Conservation (phyloP, 2,888 invertebrate genomes). For the Troides helena region DNA sequence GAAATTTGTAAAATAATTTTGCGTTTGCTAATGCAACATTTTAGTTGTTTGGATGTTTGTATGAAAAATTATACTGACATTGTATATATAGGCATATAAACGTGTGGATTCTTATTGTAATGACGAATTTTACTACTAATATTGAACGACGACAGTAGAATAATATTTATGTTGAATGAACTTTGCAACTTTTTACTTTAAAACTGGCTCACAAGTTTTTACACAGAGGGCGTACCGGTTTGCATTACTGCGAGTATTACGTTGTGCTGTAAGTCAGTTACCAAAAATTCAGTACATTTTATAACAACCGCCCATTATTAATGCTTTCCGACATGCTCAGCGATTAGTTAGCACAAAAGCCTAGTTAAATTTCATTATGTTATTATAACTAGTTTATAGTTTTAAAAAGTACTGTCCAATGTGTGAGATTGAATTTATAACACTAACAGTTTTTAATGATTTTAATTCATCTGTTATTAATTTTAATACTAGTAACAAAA, state of each 20-base stretch:
- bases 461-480: too few relatives aligned
- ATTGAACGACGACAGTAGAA: not conserved
- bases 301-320: not conserved
- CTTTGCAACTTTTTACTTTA: not conserved
- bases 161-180: not conserved
- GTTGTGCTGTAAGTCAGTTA: not conserved
- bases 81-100: not conserved
- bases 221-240: not conserved
- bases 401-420: constrained; percentile 9
- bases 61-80: constrained; percentile 4
- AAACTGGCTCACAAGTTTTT: not conserved
- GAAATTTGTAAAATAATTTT: constrained; percentile 10
- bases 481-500: too few relatives aligned
- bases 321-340: constrained; percentile 1
- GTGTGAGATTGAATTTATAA: too few relatives aligned
- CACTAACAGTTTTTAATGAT: too few relatives aligned
- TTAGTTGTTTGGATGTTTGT: constrained; percentile 17
- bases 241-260: not conserved
- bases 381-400: not conserved
- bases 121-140: not conserved
- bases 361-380: not conserved
- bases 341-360: not conserved
- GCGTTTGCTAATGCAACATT: not conserved
- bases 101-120: not conserved
- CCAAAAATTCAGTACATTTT: not conserved